Evolutionary conservation across 1,140 invertebrate genomes (phyloP), one percentile per base, ranked within the genome.

Genomic region (Lithobius niger): DNA sequence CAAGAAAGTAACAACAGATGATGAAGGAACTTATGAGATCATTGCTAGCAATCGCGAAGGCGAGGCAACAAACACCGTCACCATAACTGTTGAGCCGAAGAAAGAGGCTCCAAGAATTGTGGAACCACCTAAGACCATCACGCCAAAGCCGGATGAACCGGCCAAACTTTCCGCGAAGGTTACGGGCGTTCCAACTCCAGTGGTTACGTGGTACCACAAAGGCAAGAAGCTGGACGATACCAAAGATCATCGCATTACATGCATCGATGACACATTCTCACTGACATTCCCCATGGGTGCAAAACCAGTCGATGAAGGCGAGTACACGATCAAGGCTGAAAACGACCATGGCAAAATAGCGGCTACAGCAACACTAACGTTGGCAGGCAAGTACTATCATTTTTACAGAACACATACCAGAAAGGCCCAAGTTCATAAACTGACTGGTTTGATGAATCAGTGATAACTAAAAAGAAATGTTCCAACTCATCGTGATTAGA

Each of bases 21-120:
- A 94, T 70, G 87, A 91, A 71, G 93, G 92, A 22, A 79, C 75
- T 15, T 96, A 94, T 67, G 87, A 89, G 63, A 82, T 94, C 3
- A 71, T 85, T 27, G 88, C 90, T 3, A 84, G 82, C 51, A 96
- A 94, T 66, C 77, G 85, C 60, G 89, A 93, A 71, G 93, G 92
- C 22, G 87, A 94, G 76, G 81, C 88, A 16, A 80, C 78, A 47
- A 77, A 89, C 45, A 82, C 83, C 53, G 84, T 92, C 47, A 81
- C 80, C 13, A 67, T 96, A 0, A 90, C 89, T 60, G 67, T 77
- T 19, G 61, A 61, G 55, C 50, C 50, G 22, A 45, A 31, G 18
- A 60, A 58, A 62, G 82, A 88, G 67, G 76, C 83, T 57, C 86
- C 87, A 28, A 80, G 87, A 74, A 80, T 90, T 43, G 71, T 89